Evolutionary conservation across 1,140 invertebrate genomes (phyloP), one percentile per base, ranked within the genome.

Genomic region (Ceratina japonica): DNA sequence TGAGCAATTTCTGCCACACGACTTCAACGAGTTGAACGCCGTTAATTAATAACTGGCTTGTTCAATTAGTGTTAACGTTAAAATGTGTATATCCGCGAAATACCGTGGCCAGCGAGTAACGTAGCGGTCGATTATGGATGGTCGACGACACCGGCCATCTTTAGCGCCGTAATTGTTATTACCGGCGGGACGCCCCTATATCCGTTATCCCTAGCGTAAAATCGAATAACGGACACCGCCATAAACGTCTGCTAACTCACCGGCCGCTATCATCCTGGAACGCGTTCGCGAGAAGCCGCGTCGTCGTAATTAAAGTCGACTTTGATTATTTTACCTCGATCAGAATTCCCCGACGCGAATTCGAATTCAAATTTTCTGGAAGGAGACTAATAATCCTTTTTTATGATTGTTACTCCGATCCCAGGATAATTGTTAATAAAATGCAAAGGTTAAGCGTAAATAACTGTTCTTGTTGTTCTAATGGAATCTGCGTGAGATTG

Each of bases 241-340:
- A 61, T 86, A 86, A 86, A 86, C 71, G 81, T 83, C 77, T 56
- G 70, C 78, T 85, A 86, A 86, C 76, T 86, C 73, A 83, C n/a
- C 16, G 18, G 16, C 18, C 31, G 54, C 61, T 77, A 76, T 76
- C 80, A 44, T 44, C 37, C 37, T 31, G 18, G 52, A 79, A 79
- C 62, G 27, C 59, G 74, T 22, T 22, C 56, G 56, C 73, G 54
- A 81, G 75, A 44, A 27, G 71, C 71, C 65, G 54, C 16, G 72
- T 85, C 82, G 68, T 75, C 79, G 10, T 85, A 81, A 84, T 85
- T 85, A 85, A 81, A 82, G 65, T 68, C 65, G 69, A 81, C 81
- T 84, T 37, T 31, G 71, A 84, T 79, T 78, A 64, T 27, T 79
- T 79, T 54, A 18, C 52, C 52, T 54, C 52, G 18, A 54, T 54